Evolutionary conservation across 2,888 invertebrate genomes (phyloP), one percentile per base, ranked within the genome.

Genomic region (Spatulosminthurus flaviceps): DNA sequence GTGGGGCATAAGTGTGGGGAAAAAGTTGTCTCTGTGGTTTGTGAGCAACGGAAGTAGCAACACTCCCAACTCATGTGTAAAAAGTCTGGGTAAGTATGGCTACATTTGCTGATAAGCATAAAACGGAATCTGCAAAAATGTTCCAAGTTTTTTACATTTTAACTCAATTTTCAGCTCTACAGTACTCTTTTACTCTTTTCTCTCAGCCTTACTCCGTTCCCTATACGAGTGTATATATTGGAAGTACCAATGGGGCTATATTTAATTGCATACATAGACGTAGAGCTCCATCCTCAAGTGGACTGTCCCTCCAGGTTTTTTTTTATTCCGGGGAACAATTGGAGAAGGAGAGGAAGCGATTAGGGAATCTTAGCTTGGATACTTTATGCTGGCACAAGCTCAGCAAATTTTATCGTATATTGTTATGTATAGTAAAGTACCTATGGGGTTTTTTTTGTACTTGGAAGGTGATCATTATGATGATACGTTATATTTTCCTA

Each of bases 81-180:
- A 34, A 9, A 7, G 16, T 51, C 51, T 9, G 41, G 2, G 19
- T 51, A 51, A 51, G 51, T n/a, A 67, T 19, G 43, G 13, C 72
- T 43, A 22, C 72, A 24, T 21, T 26, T 72, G 72, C 43, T 72
- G 43, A 72, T 72, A 72, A 42, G 72, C 60, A 28, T 60, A 60
- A 60, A 73, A 60, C 51, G 51, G 60, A 60, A 73, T 73, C 73
- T 51, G 73, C 29, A 73, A 51, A 51, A 73, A n/a, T 60, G 24
- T 16, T 22, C 51, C 19, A 60, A 73, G 51, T 73, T 73, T n/a
- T n/a, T 73, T 73, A 29, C 67, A 67, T 67, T 26, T 67, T 67
- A 28, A n/a, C 51, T 51, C 51, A 51, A 51, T 51, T 51, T 51
- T 19, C 5, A 34, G 34, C 34, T 9, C 34, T 34, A 9, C 34